Percentiles rank a stretch among this genome's conserved stretches.
phyloP scores from a whole-genome alignment of 2,797 vertebrate species.

The Characodon lateralis region DNA sequence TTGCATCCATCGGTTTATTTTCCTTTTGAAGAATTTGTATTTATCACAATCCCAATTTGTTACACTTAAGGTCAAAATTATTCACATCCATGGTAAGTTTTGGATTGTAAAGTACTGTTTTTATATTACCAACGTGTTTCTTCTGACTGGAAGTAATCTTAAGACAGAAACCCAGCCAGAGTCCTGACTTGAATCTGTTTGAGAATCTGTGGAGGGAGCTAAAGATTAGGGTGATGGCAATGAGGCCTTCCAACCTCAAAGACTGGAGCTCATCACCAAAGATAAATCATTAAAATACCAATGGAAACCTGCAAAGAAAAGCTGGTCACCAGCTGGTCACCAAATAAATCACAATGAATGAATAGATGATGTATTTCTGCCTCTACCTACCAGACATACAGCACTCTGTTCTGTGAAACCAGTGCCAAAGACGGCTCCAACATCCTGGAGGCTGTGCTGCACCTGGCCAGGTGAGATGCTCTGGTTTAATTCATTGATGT shows the following conservation, averaged over 20 bases:
- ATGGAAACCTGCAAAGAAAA: neutral
- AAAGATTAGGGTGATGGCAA: neutral
- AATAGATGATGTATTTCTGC: neutral
- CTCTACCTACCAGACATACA: constrained; percentile 73
- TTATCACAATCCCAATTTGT: neutral
- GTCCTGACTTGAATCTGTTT: neutral
- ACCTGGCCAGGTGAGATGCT: constrained; percentile 90
- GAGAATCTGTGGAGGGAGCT: neutral
- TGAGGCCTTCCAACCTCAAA: neutral
- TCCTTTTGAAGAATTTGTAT: neutral
- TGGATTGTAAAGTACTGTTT: too few relatives aligned
- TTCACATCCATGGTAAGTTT: neutral
- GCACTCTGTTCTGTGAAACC: constrained; percentile 78
- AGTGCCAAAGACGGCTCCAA: constrained; percentile 93
- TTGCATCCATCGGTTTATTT: neutral
- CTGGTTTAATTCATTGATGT: neutral
- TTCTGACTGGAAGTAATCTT: neutral
- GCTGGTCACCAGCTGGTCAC: neutral
- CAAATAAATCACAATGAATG: neutral
- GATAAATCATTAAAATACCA: neutral
- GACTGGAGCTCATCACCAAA: neutral
- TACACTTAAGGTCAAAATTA: neutral
- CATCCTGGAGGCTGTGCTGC: constrained; percentile 93
- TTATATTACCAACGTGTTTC: too few relatives aligned
- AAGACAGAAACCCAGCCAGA: neutral